Evolutionary conservation across 2,888 invertebrate genomes (phyloP), one percentile per base, ranked within the genome.

Genomic region (Parnassius mnemosyne): DNA sequence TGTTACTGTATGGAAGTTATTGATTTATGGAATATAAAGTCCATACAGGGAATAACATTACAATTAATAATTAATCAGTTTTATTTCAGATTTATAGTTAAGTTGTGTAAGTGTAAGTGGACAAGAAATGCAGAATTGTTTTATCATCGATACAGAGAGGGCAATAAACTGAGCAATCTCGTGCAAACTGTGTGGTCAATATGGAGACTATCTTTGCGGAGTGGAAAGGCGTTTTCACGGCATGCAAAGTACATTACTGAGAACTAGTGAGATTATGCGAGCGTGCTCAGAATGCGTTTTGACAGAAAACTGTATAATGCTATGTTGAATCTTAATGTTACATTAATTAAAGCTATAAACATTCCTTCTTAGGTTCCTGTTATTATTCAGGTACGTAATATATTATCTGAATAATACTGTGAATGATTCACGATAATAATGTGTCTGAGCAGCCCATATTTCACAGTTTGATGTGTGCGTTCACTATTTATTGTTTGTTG

Each of bases 241-340:
- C 77, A 80, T 81, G 78, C 79, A 78, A 78, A 61, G 80, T 83
- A 80, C 81, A 80, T 78, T 81, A 82, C 80, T 70, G 79, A 71
- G 78, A 70, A 70, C 70, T 67, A 70, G 71, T 67, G 74, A 79
- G 84, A 87, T 88, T 72, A 79, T 71, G 69, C 71, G 72, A 75
- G 76, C 84, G 84, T 83, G 83, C 74, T 75, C 78, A 79, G 80
- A 85, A 84, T 83, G 79, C 80, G 70, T 74, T 12, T n/a, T 81
- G 71, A 71, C 71, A 74, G 74, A 72, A 76, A 79, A 72, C 71
- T 65, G 66, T 66, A 72, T 70, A 67, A 70, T 70, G 68, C 70
- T 73, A 74, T 72, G 72, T 75, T 76, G 73, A 80, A 81, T 81
- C 81, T 80, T 75, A 83, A 75, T 75, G 73, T 74, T 70, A 70